Evolutionary conservation across 2,888 invertebrate species (phyloP).

Genomic region (Matsumyia berberina): DNA sequence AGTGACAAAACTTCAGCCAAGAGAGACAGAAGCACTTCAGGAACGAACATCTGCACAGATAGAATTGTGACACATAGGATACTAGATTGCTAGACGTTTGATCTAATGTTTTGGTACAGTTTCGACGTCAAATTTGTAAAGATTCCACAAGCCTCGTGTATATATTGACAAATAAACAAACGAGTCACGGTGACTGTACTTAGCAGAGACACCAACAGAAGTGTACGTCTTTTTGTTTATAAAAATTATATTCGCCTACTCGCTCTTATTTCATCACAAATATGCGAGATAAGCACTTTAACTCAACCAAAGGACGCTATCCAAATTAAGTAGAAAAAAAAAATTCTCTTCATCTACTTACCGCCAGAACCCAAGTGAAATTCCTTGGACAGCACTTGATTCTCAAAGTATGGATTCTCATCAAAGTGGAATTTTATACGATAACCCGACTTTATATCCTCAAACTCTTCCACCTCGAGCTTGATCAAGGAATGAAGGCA

Average conservation of each 20-base stretch:
- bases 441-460: conserved; percentile 94
- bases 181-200: neutral
- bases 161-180: no score
- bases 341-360: conserved; percentile 76
- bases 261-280: neutral
- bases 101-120: conserved; percentile 33
- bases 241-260: neutral
- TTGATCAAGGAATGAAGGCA: conserved; percentile 89
- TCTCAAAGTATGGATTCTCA: conserved; percentile 93
- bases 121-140: neutral
- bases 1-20: no score
- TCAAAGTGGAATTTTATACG: conserved; percentile 91
- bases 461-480: conserved; percentile 93
- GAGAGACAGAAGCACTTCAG: no score
- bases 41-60: no score
- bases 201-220: neutral
- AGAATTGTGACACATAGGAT: no score
- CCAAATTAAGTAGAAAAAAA: neutral
- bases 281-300: neutral
- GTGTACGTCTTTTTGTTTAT: neutral
- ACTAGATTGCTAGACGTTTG: neutral
- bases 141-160: neutral
- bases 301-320: neutral
- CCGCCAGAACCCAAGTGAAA: conserved; percentile 85
- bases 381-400: conserved; percentile 91